These are phyloP conservation scores for Muraenolepis orangiensis DNA, from an alignment of 2,797 vertebrate genomes.

Conservation along the genomic window DNA sequence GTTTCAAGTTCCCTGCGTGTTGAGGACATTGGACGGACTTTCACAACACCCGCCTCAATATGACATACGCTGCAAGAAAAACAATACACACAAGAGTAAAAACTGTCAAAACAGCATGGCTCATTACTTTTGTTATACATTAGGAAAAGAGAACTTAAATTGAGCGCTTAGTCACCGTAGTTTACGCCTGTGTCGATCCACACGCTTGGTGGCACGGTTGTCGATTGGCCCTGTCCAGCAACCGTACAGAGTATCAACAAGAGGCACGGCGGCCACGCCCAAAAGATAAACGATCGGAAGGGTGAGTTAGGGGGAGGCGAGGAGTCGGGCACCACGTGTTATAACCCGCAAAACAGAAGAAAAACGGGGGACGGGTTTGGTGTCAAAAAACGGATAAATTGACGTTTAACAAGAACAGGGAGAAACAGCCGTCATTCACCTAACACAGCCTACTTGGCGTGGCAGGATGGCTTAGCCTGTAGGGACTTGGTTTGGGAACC, in stretches of 20 bases:
- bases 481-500: too few species aligned
- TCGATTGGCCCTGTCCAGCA: conserved; percentile 33
- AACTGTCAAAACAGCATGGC: conserved; percentile 37
- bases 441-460: conserved; percentile 8
- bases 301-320: conserved; percentile 13
- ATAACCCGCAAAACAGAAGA: conserved; percentile 8
- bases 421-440: conserved; percentile 37
- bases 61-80: conserved; percentile 28
- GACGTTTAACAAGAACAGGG: conserved; percentile 41
- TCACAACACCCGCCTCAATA: conserved; percentile 8
- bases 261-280: not conserved
- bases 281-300: conserved; percentile 17
- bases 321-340: conserved; percentile 30
- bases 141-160: conserved; percentile 24
- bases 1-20: not conserved
- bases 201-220: conserved; percentile 9
- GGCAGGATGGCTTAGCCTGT: too few species aligned
- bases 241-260: conserved; percentile 22
- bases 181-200: conserved; percentile 15
- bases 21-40: conserved; percentile 6
- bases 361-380: conserved; percentile 10
- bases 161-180: conserved; percentile 18
- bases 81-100: conserved; percentile 24
- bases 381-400: conserved; percentile 34
- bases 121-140: conserved; percentile 41